Percentiles rank a stretch among this genome's conserved stretches.
These are phyloP conservation scores for Gadus macrocephalus DNA, from an alignment of 2,113 vertebrate species.

Conservation along the genomic window DNA sequence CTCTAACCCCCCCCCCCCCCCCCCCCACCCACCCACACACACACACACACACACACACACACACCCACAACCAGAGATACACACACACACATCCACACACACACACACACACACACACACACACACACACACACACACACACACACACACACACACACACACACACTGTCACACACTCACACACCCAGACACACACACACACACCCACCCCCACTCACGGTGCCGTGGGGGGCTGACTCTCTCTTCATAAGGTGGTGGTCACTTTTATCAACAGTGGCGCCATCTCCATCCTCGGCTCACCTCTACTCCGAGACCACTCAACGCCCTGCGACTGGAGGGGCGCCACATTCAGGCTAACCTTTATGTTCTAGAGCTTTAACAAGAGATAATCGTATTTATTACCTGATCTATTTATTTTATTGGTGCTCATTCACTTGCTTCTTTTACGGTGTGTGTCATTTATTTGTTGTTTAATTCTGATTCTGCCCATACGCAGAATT, in stretches of 20 bases:
- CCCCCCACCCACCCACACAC: no score
- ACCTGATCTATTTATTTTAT: slow-evolving; percentile 5
- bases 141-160: not conserved
- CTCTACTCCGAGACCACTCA: slow-evolving; percentile 30
- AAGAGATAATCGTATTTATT: slow-evolving; percentile 25
- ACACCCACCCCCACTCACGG: not conserved
- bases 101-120: not conserved
- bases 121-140: not conserved
- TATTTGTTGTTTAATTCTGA: slow-evolving; percentile 2
- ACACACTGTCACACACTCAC: not conserved
- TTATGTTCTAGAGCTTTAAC: slow-evolving; percentile 34
- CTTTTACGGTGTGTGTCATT: slow-evolving; percentile 7
- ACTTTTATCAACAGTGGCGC: slow-evolving; percentile 25
- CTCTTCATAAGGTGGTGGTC: slow-evolving; percentile 49
- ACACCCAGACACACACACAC: not conserved
- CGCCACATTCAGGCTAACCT: slow-evolving; percentile 14
- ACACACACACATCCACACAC: not conserved
- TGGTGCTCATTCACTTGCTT: slow-evolving; percentile 48
- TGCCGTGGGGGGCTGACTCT: slow-evolving; percentile 48
- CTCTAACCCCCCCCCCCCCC: slow-evolving; percentile 12
- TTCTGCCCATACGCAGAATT: slow-evolving; percentile 23
- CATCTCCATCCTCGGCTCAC: slow-evolving; percentile 28
- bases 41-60: not conserved
- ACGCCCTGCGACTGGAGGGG: slow-evolving; percentile 37
- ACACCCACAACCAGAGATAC: no score